Conservation (phyloP, 2,113 vertebrate species). For the Phaethon lepturus region DNA sequence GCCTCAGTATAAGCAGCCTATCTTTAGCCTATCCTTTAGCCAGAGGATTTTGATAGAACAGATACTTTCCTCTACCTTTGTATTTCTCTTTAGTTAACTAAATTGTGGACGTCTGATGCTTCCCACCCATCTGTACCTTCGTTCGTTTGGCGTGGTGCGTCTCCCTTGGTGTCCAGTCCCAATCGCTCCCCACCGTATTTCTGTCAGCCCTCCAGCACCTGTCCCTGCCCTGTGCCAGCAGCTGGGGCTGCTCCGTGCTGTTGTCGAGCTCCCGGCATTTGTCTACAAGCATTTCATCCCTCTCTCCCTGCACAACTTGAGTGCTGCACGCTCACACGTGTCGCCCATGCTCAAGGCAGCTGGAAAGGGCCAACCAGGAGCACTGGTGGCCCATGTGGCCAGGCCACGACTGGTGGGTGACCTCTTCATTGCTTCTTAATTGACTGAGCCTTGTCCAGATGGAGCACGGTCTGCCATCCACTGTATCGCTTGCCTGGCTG, state of each 20-base stretch:
- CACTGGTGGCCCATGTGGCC: rapidly evolving
- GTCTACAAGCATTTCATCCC: neutral
- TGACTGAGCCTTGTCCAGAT: neutral
- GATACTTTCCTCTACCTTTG: neutral
- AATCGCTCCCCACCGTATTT: rapidly evolving
- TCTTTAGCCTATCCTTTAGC: neutral
- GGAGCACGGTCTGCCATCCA: neutral
- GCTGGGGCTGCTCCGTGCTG: neutral
- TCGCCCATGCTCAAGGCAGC: rapidly evolving
- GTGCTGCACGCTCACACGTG: rapidly evolving
- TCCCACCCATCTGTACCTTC: neutral
- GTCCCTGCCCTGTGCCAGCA: neutral
- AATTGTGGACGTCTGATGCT: neutral
- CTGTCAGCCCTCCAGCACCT: neutral
- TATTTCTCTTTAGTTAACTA: neutral
- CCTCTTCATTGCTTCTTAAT: neutral
- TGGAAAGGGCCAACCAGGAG: neutral
- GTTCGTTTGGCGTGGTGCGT: neutral
- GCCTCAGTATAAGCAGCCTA: neutral
- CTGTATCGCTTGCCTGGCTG: neutral
- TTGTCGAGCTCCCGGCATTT: neutral
- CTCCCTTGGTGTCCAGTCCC: neutral
- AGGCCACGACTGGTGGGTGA: neutral
- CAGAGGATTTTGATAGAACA: neutral
- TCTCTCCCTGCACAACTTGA: neutral